Conservation (phyloP, 2,888 invertebrate genomes). For the Chrysina gloriosa region DNA sequence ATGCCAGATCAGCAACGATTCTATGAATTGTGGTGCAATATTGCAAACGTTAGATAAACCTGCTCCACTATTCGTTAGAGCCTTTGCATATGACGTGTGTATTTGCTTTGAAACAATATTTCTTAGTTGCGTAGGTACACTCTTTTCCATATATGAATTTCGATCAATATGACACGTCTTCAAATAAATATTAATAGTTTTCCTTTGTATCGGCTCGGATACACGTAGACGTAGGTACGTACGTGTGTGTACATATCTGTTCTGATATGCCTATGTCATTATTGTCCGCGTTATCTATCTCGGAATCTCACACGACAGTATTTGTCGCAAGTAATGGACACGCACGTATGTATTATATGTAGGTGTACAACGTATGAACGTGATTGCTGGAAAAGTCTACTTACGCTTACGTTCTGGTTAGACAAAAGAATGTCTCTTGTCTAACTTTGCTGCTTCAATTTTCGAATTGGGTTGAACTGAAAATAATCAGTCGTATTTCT, state of each 20-base stretch:
- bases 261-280: slow-evolving; percentile 47
- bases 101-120: too few relatives aligned
- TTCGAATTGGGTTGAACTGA: too few relatives aligned
- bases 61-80: too few relatives aligned
- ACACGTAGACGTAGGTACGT: not conserved
- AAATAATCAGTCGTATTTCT: too few relatives aligned
- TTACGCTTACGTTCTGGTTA: slow-evolving; percentile 14
- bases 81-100: too few relatives aligned
- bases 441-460: too few relatives aligned
- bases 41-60: too few relatives aligned
- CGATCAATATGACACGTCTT: slow-evolving; percentile 22
- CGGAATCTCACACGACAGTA: slow-evolving; percentile 51
- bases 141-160: not conserved
- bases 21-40: too few relatives aligned
- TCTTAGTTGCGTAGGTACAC: not conserved
- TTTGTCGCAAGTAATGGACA: slow-evolving; percentile 48
- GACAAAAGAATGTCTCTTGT: slow-evolving; percentile 19
- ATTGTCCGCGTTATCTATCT: slow-evolving; percentile 46
- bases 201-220: not conserved
- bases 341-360: slow-evolving; percentile 44
- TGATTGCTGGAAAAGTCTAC: slow-evolving; percentile 47
- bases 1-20: too few relatives aligned
- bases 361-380: slow-evolving; percentile 44
- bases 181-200: slow-evolving; percentile 25
- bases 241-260: slow-evolving; percentile 33